Evolutionary conservation across 2,113 vertebrate species (phyloP), one percentile per base, ranked within the genome.

Genomic region (Cranoglanis bouderius): DNA sequence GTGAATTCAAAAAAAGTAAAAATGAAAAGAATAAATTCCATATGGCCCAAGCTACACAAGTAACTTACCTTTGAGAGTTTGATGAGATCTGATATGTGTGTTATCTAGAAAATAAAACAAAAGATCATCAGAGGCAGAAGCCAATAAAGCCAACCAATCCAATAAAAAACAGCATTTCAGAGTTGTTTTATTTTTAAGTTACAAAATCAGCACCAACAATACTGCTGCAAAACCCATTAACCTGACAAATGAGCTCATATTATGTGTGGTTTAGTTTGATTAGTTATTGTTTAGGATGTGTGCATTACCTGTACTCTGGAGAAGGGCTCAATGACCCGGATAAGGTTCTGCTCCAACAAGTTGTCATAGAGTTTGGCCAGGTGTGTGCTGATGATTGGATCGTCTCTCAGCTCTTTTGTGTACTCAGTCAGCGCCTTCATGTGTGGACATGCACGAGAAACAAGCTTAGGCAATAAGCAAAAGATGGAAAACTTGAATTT

Each of bases 261-360:
- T 18, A 53, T 19, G 24, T 59, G 16, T 8, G 6, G n/a, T 35
- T 35, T 32, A 10, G 3, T 67, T 70, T 24, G 6, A 70, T 49
- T 32, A 49, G 67, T n/a, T 83, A 18, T 63, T 32, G 14, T 72
- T 13, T 8, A 72, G 12, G 21, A 74, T 21, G 51, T 14, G 16
- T n/a, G 24, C 57, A 70, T 92, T 90, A 99, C 98, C 97, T 99
- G 98, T 94, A 99, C 98, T 97, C 98, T 97, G 94, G 98, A 99
- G 93, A 99, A 99, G 38, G 98, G 98, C 88, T 99, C 98, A 29
- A 99, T 99, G 94, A 98, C 98, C 89, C 98, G 94, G 94, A 99
- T 99, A 93, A 99, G 97, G 90, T 99, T 99, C 94, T 99, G 98
- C 92, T 99, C 98, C 96, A 99, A 94, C 95, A 99, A 95, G 92